These are phyloP conservation scores for Mesorhabditis spiculigera DNA, from an alignment of 2,888 invertebrate genomes.

Conservation along the genomic window DNA sequence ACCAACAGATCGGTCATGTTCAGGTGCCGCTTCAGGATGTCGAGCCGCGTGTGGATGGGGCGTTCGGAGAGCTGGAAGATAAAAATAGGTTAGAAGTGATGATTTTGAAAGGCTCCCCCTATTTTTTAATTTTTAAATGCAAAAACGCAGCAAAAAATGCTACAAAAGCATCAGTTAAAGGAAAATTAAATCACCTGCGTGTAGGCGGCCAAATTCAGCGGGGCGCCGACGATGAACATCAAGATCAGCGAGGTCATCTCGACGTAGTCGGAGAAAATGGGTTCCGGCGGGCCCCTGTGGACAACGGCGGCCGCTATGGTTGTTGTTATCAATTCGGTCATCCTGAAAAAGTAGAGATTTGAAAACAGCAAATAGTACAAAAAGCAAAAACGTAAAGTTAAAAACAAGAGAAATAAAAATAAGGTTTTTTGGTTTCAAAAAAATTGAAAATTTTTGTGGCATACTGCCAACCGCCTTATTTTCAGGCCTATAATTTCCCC, in stretches of 20 bases:
- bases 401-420: too few relatives aligned
- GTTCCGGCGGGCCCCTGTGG: slow-evolving; percentile 39
- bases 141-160: too few relatives aligned
- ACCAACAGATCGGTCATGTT: slow-evolving; percentile 57
- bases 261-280: slow-evolving; percentile 53
- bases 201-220: slow-evolving; percentile 55
- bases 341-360: too few relatives aligned
- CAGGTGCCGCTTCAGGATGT: slow-evolving; percentile 54
- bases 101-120: neutral
- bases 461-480: too few relatives aligned
- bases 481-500: too few relatives aligned
- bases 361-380: too few relatives aligned
- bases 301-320: neutral
- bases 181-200: slow-evolving; percentile 38
- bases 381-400: too few relatives aligned
- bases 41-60: slow-evolving; percentile 46
- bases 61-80: slow-evolving; percentile 49
- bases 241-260: slow-evolving; percentile 46
- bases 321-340: too few relatives aligned
- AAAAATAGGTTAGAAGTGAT: neutral
- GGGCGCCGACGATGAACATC: slow-evolving; percentile 55
- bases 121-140: too few relatives aligned
- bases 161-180: too few relatives aligned
- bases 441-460: too few relatives aligned
- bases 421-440: too few relatives aligned